phyloP scores from a whole-genome alignment of 2,113 vertebrate species.

The Tetrax tetrax region DNA sequence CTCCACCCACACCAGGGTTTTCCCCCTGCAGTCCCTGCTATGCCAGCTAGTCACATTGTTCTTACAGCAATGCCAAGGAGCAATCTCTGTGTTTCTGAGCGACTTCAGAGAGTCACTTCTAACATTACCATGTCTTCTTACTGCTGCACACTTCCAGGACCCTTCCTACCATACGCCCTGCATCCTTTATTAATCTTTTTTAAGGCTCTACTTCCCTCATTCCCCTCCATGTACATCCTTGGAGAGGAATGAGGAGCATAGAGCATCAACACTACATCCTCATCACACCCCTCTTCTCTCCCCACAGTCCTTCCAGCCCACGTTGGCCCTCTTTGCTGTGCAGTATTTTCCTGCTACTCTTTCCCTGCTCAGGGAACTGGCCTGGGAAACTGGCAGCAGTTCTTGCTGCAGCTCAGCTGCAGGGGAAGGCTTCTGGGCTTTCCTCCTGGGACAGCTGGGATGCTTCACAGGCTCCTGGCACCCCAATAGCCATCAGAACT shows the following conservation, averaged over 20 bases:
- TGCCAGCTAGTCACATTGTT: rapidly evolving
- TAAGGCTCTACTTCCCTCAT: background rate
- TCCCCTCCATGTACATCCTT: background rate
- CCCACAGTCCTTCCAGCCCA: background rate
- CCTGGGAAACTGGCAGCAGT: background rate
- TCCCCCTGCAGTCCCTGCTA: background rate
- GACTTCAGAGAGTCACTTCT: background rate
- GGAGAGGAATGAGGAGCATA: background rate
- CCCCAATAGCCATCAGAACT: background rate
- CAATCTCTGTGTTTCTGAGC: background rate
- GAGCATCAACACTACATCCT: background rate
- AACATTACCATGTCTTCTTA: background rate
- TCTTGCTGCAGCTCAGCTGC: background rate
- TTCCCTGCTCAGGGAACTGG: background rate
- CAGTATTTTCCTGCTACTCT: background rate
- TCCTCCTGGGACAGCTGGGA: background rate
- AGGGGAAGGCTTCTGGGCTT: background rate
- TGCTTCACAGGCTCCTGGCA: background rate
- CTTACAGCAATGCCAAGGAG: background rate
- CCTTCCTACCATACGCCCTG: background rate
- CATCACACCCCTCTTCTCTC: background rate
- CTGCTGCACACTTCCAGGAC: background rate
- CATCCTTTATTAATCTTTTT: background rate
- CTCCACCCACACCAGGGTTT: background rate
- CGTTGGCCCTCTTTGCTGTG: background rate